These are phyloP conservation scores for Spodoptera frugiperda DNA, from an alignment of 1,140 invertebrate species.

Conservation along the genomic window DNA sequence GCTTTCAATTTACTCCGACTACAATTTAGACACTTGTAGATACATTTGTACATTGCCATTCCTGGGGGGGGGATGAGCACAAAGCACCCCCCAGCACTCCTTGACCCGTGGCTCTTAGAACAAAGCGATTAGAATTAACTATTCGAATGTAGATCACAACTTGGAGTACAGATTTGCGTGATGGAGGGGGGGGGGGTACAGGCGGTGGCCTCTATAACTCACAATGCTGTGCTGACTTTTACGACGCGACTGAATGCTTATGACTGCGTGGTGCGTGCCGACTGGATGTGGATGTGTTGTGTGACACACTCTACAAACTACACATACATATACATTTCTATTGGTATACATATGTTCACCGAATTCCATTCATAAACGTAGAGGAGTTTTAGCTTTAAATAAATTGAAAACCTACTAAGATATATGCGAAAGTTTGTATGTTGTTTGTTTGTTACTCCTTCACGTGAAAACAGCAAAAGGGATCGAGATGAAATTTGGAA, in stretches of 20 bases:
- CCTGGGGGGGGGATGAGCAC: slow-evolving; percentile 33
- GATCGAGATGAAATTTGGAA: no score
- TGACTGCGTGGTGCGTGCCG: not conserved
- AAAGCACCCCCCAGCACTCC: slow-evolving; percentile 17
- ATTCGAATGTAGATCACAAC: slow-evolving; percentile 26
- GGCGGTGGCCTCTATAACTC: slow-evolving; percentile 1
- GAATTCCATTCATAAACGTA: no score
- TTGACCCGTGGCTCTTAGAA: slow-evolving; percentile 39
- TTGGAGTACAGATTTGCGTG: slow-evolving; percentile 19
- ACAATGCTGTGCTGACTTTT: slow-evolving; percentile 11
- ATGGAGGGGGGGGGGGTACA: not conserved
- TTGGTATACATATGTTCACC: no score
- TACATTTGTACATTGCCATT: slow-evolving; percentile 48
- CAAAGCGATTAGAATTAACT: slow-evolving; percentile 50
- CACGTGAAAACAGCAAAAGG: no score
- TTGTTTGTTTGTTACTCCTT: no score
- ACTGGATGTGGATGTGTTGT: not conserved
- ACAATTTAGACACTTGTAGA: slow-evolving; percentile 46
- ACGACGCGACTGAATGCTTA: not conserved
- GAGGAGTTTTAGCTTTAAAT: no score
- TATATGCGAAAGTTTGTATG: no score
- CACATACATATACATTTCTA: no score
- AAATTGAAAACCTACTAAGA: no score
- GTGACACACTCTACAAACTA: not conserved
- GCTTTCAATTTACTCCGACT: slow-evolving; percentile 38